Conservation (phyloP, 2,797 vertebrate species). For the Gastrophryne carolinensis region DNA sequence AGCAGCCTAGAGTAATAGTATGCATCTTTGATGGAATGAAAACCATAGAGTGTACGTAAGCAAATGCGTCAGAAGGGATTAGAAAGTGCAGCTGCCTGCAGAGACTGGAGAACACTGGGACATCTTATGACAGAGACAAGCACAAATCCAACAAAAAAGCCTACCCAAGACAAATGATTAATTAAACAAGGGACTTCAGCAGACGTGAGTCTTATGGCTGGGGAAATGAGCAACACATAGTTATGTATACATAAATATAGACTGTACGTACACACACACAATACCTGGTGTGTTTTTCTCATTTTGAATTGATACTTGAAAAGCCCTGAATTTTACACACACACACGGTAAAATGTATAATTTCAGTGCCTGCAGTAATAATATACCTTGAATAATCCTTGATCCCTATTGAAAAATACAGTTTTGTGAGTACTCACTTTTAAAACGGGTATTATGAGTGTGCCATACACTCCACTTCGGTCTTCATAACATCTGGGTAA, state of each 20-base stretch:
- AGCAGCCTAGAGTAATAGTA: constrained; percentile 31
- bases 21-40: constrained; percentile 28
- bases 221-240: constrained; percentile 14
- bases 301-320: no score
- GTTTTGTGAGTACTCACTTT: no score
- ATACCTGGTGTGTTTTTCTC: not conserved
- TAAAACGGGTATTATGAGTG: no score
- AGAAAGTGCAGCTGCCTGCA: constrained; percentile 46
- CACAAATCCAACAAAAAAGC: constrained; percentile 33
- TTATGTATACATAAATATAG: not conserved
- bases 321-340: no score
- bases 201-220: constrained; percentile 31
- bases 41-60: constrained; percentile 39
- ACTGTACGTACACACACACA: not conserved
- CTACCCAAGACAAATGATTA: constrained; percentile 42
- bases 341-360: no score
- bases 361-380: no score
- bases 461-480: no score
- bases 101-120: constrained; percentile 33
- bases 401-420: no score
- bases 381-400: no score
- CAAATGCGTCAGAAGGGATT: constrained; percentile 50
- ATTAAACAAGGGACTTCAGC: constrained; percentile 28
- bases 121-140: constrained; percentile 21
- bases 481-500: no score